Evolutionary conservation across 2,797 vertebrate genomes (phyloP).

Genomic region (Parauchenoglanis punctatus): DNA sequence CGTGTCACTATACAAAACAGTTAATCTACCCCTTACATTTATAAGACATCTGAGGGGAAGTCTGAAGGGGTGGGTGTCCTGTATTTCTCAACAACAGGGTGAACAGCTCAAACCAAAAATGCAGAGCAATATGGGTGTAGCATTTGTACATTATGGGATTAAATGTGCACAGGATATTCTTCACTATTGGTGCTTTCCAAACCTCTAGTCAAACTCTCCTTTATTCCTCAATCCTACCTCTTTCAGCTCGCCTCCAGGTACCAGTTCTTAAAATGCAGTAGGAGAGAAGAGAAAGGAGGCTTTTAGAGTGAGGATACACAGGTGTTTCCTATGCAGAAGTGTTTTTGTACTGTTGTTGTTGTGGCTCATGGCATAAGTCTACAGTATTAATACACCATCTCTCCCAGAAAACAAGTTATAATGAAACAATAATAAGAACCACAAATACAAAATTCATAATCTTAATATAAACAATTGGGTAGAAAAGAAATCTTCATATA

Average conservation of each 20-base stretch:
- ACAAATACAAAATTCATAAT: not conserved
- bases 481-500: not conserved
- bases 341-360: not conserved
- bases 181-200: not conserved
- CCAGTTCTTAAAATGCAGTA: not conserved
- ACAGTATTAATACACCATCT: not conserved
- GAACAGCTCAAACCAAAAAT: not conserved
- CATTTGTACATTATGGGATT: not conserved
- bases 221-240: not conserved
- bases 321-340: not conserved
- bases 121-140: not conserved
- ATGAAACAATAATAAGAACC: not conserved
- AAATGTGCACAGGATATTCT: not conserved
- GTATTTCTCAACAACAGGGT: not conserved
- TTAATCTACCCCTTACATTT: not conserved
- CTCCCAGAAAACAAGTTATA: not conserved
- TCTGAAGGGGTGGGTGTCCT: not conserved
- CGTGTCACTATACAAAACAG: not conserved
- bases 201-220: not conserved
- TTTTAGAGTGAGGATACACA: not conserved
- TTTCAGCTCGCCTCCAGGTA: not conserved
- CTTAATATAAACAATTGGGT: not conserved
- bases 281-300: not conserved
- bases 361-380: not conserved
- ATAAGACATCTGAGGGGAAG: not conserved